Evolutionary conservation across 2,888 invertebrate genomes (phyloP), one percentile per base, ranked within the genome.

Genomic region (Xanthorhoe designata): DNA sequence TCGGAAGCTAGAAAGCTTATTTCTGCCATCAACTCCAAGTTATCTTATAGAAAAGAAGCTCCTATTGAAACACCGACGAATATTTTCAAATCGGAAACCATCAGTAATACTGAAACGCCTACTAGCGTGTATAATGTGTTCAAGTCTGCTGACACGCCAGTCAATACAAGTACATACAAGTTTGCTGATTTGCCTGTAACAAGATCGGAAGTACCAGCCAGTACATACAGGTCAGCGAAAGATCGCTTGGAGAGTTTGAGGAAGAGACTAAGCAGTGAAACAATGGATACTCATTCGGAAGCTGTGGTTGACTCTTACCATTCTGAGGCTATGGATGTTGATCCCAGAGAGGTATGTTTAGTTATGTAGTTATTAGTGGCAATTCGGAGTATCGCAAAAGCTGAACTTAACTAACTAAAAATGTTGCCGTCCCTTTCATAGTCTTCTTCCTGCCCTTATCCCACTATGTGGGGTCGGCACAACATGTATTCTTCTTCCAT

Each of bases 1-100:
- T 91, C 89, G 0, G 89, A 92, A 78, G 93, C 93, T 1, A 92
- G 85, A 65, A 90, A 92, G 75, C 78, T 93, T 29, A 83, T 93
- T 29, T 90, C 91, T 0, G 91, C 92, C 1, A 92, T 93, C 2
- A 93, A 93, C 75, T 91, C 92, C 0, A 92, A 90, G 63, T 71
- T 93, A 42, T 83, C 83, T 1, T 87, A 87, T 56, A 45, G 63
- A 29, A 63, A 59, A 63, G 67, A 67, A 35, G 18, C 52, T n/a
- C 32, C 66, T 1, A 79, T 68, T 10, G 67, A 64, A 42, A 42
- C 42, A 15, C 59, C 55, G 2, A 18, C 17, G 32, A 32, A 24
- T 1, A 51, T 53, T 7, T 57, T 59, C 18, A 67, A 67, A 38
- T 19, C 51, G 1, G 17, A 51, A 56, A 8, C 54, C 9, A 4